Evolutionary conservation across 2,888 invertebrate species (phyloP), one percentile per base, ranked within the genome.

Genomic region (Sphecodes monilicornis): DNA sequence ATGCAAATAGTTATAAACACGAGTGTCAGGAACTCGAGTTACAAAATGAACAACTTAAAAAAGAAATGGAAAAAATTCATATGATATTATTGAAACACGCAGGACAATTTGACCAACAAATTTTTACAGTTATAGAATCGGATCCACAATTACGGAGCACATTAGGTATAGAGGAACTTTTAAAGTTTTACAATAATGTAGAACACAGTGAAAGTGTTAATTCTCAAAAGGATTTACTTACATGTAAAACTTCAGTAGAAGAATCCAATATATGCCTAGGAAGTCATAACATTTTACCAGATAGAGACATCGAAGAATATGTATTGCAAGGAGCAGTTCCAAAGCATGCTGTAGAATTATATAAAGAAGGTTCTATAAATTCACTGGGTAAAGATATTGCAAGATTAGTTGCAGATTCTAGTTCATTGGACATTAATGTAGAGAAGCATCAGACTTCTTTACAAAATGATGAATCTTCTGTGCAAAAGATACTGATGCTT

Each of bases 1-100:
- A 98, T 93, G 95, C 97, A 0, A 96, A 96, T 82, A 95, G 96
- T 0, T 95, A 97, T 77, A 98, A 97, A 95, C 96, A 97, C 0
- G 98, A 98, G 91, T 97, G 97, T 93, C 97, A 96, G 90, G 98
- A 98, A 89, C 94, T 98, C 26, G 97, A 97, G 93, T 95, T 96
- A 77, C 97, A 98, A 93, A 96, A 98, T 86, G 96, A 96, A 26
- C 97, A 97, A 91, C 94, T 97, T 22, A 97, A 97, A 92, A 97
- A 96, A 91, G 98, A 98, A 95, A 97, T 98, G 95, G 98, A 98
- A 93, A 97, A 97, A 90, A 96, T 98, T 68, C 96, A 97, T 91
- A 95, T 96, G 85, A 93, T 97, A 68, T 94, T 97, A 85, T 94
- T 97, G 91, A 97, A 97, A 92, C 97, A 97, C 93, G 97, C 97